These are phyloP conservation scores for Grammomys surdaster DNA, from an alignment of 2,113 vertebrate genomes.

Conservation along the genomic window DNA sequence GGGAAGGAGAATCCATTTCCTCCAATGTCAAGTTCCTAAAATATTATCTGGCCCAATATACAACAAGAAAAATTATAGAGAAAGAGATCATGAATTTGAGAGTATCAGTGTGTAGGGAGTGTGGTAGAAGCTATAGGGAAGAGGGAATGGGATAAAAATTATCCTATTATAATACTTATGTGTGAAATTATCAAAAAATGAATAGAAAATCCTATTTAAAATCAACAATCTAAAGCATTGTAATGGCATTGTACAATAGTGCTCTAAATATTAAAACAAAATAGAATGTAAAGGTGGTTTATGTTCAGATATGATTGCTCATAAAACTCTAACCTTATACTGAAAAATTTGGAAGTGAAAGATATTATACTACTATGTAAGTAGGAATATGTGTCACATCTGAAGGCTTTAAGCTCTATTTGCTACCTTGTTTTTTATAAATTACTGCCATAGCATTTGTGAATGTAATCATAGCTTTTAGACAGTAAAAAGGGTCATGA, in stretches of 20 bases:
- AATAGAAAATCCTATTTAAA: background rate
- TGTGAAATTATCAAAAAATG: background rate
- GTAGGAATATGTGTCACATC: background rate
- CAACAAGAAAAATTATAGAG: no score
- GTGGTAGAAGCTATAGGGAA: no score
- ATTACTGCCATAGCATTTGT: background rate
- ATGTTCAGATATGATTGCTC: background rate
- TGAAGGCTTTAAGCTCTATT: slow-evolving; percentile 8
- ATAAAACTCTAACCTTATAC: background rate
- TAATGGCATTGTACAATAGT: background rate
- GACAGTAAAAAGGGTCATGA: background rate
- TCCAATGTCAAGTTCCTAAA: background rate
- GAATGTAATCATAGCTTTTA: slow-evolving; percentile 46
- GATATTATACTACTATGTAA: background rate
- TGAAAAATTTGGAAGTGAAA: slow-evolving; percentile 35
- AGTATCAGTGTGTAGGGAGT: background rate
- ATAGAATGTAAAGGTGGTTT: background rate
- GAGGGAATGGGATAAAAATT: background rate
- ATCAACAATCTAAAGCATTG: background rate
- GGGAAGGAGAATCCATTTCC: background rate
- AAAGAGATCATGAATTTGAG: background rate
- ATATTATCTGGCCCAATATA: background rate
- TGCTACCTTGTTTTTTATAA: background rate
- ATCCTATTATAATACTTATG: background rate
- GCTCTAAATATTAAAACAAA: background rate